Evolutionary conservation across 1,140 invertebrate species (phyloP), one percentile per base, ranked within the genome.

Genomic region (Cyclina sinensis): DNA sequence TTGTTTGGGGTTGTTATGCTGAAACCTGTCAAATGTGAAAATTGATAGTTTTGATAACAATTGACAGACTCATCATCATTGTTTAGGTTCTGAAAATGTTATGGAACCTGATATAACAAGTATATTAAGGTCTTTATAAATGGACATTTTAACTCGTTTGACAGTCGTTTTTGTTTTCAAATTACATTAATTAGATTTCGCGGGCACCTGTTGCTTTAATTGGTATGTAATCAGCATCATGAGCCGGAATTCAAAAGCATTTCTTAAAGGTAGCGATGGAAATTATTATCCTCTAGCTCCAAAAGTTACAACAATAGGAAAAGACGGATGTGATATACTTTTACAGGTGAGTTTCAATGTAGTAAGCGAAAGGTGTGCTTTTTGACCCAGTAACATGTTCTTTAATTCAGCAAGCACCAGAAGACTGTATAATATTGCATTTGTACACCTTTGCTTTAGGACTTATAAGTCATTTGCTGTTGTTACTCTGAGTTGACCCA

Each of bases 271-370:
- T 68, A 78, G 85, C 48, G 94, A 95, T 89, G 94, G 94, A 35
- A 84, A 87, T 24, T 89, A 93, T 68, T 94, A 92, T 80, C 91
- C 86, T 14, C 68, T 95, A 37, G 79, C 93, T 1, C 94, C 94
- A 18, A 94, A 95, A 87, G 92, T 95, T 30, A 95, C 95, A 39
- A 95, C 95, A 18, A 88, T 96, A 80, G 95, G 95, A 74, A 89
- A 93, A 85, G 95, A 95, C 89, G 92, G 93, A 35, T 95, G 95
- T 92, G 95, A 95, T 91, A 90, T 95, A 30, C 92, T 91, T 16
- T 93, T 95, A 48, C 93, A 95, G 94, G 95, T 96, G 92, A 84
- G 32, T n/a, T n/a, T n/a, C n/a, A n/a, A n/a, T n/a, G n/a, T n/a
- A n/a, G n/a, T n/a, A n/a, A n/a, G n/a, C n/a, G n/a, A n/a, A n/a